Base-by-base conservation (phyloP, 2,797 vertebrate species). In the Pyrocephalus nanus region DNA sequence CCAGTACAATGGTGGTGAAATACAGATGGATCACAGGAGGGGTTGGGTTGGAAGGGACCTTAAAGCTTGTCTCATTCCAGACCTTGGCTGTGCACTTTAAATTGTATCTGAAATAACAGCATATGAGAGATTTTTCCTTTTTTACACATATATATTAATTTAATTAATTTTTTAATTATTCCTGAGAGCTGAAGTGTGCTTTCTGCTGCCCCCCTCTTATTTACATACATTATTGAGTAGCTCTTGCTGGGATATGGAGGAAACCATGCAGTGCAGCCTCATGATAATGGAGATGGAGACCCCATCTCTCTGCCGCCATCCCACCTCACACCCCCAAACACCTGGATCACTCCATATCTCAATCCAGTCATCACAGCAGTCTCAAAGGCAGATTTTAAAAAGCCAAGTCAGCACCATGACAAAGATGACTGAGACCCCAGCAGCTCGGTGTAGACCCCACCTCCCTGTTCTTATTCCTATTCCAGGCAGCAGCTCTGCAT, bases 281-380 rank as follows among this genome's bases (percentile, higher is more conserved):
- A 26, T 1, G 0, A 65, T 32, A 32, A 43, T 40, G 21, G 61
- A 58, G 34, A 22, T 0, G 5, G 86, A 60, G 65, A 61, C 58
- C 57, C 54, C 9, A 0, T 4, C 3, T 2, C n/a, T 3, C 58
- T 0, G 0, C 65, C 1, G 6, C 15, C 0, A 0, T 21, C 65
- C 91, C 69, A 13, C 51, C 53, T 22, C 45, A 60, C 72, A 19
- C 43, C 61, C 32, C n/a, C 21, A 3, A 17, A 19, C 54, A 12
- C 62, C 66, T 34, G 57, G 26, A 42, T 61, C 18, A 0, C 62
- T 55, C 65, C 0, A 0, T 4, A 5, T 36, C 67, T 58, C 74
- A 23, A 25, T 17, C 47, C 17, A 0, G 42, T 2, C 14, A 19
- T 29, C 0, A 0, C 3, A 6, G n/a, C 17, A 53, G 6, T 3